Base-by-base conservation (phyloP, 2,113 vertebrate species). In the Bubo scandiacus region DNA sequence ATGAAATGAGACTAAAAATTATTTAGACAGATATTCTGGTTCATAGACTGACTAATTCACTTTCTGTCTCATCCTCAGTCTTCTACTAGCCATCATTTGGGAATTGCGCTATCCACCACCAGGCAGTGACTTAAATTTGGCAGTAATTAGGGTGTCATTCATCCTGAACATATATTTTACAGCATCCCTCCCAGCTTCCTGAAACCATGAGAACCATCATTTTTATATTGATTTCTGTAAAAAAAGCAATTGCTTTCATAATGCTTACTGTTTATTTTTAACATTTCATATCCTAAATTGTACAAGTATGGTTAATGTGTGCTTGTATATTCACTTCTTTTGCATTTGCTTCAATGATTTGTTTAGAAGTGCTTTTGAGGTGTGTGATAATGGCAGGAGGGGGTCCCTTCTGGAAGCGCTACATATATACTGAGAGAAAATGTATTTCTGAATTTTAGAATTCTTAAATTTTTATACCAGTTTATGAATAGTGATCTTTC, bases 11-110 rank as follows among this genome's bases (percentile, higher is more conserved):
- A 82, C 79, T 90, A 83, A 81, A 95, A 95, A 93, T 97, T 95
- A 90, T 90, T 95, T 96, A 90, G 92, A 94, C 88, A 96, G 92
- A 83, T 94, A 88, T 63, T 95, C 93, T 95, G 92, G 90, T 96
- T 95, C 86, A 79, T 74, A 79, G 95, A 79, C 86, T 78, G 80
- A 88, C 88, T 93, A 38, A 94, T 90, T 93, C 80, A 58, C 75
- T 94, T 81, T 91, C 66, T 88, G 55, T 88, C 65, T 95, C n/a
- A 42, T 91, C 72, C 70, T 59, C 73, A 45, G 26, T 92, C 47
- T 94, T 92, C 63, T 23, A 43, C 38, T 57, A 88, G 67, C 80
- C 87, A 47, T 92, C 86, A 78, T 88, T 67, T 67, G 88, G 58
- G 94, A 94, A 86, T 17, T 84, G 63, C 63, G 47, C 58, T 73